Evolutionary conservation across 2,113 vertebrate species (phyloP).

Genomic region (Meles meles): DNA sequence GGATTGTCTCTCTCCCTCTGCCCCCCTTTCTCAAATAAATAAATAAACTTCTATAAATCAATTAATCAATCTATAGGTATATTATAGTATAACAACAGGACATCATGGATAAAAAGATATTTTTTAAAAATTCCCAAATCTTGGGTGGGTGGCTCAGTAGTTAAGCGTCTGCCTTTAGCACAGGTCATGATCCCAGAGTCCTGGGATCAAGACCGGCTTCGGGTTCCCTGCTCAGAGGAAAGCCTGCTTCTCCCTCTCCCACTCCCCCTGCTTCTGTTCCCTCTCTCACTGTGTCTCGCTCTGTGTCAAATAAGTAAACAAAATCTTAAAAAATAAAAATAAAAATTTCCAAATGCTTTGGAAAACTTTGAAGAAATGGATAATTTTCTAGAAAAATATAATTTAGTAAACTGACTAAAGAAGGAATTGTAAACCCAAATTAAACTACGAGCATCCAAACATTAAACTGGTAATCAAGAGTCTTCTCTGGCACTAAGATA

Average conservation of each 20-base stretch:
- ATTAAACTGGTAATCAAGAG: not conserved
- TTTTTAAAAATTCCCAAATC: not conserved
- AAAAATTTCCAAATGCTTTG: not conserved
- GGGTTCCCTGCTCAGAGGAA: no score
- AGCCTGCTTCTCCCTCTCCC: no score
- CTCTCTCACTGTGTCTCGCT: no score
- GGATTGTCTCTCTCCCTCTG: not conserved
- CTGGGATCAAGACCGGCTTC: no score
- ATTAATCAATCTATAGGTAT: not conserved
- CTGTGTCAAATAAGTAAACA: no score
- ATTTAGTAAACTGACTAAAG: not conserved
- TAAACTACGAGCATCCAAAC: not conserved
- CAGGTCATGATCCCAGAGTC: no score
- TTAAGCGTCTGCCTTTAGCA: no score
- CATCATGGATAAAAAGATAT: not conserved
- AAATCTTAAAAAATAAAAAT: not conserved
- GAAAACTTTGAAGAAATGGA: not conserved
- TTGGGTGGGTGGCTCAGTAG: no score
- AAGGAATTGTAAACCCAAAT: not conserved
- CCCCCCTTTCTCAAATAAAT: not conserved
- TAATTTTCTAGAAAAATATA: constrained; percentile 30
- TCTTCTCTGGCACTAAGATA: not conserved
- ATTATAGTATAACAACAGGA: not conserved
- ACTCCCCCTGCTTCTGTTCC: no score
- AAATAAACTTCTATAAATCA: not conserved